Conservation (phyloP, 1,140 invertebrate species). For the Procambarus virginalis region DNA sequence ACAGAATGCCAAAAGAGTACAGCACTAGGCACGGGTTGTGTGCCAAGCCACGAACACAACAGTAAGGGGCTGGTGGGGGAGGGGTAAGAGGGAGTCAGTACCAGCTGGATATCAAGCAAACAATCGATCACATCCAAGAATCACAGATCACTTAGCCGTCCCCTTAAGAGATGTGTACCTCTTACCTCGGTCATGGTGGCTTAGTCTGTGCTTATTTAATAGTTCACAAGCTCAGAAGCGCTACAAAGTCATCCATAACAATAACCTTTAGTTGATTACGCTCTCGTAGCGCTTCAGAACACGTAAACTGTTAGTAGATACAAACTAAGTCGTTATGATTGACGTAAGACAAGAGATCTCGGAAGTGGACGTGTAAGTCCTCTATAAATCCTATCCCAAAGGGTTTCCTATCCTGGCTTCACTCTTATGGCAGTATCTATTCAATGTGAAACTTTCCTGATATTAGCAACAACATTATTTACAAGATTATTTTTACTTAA, state of each 20-base stretch:
- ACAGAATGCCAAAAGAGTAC: background rate
- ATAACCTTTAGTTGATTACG: no score
- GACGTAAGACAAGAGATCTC: no score
- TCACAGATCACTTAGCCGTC: no score
- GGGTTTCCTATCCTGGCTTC: background rate
- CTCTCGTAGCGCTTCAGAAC: no score
- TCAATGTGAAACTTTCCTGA: background rate
- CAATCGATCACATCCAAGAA: background rate
- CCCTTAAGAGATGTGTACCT: no score
- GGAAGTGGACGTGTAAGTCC: no score
- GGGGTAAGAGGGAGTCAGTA: background rate
- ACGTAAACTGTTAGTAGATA: no score
- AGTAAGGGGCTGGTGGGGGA: background rate
- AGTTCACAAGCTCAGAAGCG: no score
- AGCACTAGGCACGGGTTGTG: background rate
- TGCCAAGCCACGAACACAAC: background rate
- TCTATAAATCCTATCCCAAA: background rate
- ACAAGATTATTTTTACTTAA: conserved; percentile 1
- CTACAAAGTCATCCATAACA: no score
- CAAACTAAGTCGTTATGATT: no score
- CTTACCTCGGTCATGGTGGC: no score
- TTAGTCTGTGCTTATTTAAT: no score
- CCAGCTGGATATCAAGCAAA: conserved; percentile 2
- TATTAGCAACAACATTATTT: conserved; percentile 23
- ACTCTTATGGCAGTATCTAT: background rate